These are phyloP conservation scores for Platycheirus rosarum DNA, from an alignment of 2,888 invertebrate genomes.

Conservation along the genomic window DNA sequence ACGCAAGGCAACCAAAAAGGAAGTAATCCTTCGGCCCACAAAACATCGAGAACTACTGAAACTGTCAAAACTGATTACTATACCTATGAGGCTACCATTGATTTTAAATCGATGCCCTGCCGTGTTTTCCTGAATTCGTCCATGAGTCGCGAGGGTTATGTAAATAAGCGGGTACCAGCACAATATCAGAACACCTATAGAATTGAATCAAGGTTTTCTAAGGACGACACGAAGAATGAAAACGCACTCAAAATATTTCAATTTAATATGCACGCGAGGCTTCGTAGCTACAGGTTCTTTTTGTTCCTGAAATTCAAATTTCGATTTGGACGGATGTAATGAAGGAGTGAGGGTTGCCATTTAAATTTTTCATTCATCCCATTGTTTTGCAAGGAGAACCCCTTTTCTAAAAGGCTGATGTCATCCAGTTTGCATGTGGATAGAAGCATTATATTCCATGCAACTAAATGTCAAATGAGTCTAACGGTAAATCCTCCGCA, in stretches of 20 bases:
- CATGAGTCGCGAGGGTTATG: conserved; percentile 40
- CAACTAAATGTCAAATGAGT: conserved; percentile 63
- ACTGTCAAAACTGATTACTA: conserved; percentile 74
- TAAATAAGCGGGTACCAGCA: conserved; percentile 61
- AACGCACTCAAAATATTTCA: conserved; percentile 45
- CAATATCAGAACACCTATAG: conserved; percentile 36
- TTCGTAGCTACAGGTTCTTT: conserved; percentile 58
- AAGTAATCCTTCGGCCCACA: conserved; percentile 70
- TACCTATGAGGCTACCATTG: conserved; percentile 73
- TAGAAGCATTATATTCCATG: conserved; percentile 49
- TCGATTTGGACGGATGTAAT: conserved; percentile 52
- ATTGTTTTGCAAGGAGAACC: conserved; percentile 41
- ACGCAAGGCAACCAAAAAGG: conserved; percentile 37
- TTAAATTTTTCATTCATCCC: conserved; percentile 58
- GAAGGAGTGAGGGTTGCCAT: conserved; percentile 25
- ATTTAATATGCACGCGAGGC: conserved; percentile 63
- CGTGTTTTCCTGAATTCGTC: conserved; percentile 8
- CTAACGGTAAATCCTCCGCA: background rate
- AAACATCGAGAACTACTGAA: conserved; percentile 65
- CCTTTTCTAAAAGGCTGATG: conserved; percentile 9
- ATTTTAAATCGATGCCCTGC: conserved; percentile 65
- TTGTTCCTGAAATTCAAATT: conserved; percentile 66
- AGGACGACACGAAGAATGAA: background rate
- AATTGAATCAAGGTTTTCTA: conserved; percentile 13
- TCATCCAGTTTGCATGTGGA: conserved; percentile 4